Base-by-base conservation (phyloP, 2,888 invertebrate species). In the Cheiracanthium punctorium region DNA sequence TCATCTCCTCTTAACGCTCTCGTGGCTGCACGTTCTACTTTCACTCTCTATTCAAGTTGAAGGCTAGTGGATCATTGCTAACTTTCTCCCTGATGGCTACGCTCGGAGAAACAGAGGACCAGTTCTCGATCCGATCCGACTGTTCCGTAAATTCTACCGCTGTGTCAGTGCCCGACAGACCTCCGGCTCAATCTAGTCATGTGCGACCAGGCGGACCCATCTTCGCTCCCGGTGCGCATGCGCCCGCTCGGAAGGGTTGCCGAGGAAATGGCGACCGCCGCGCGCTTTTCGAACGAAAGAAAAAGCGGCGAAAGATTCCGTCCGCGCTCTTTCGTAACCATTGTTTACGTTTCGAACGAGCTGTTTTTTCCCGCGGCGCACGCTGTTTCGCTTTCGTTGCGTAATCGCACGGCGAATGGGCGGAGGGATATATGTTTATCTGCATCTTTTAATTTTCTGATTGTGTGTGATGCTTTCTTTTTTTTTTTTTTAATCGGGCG, bases 81-180 rank as follows among this genome's bases (percentile, higher is more conserved):
- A 41, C 71, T 64, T 71, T 52, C 33, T 30, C 30, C 28, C 43
- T 41, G 0, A 0, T 64, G 58, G 84, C 75, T 24, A 80, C 80
- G 85, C 80, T 85, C 74, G 32, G 37, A 29, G 74, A 28, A 58
- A 8, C 75, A 64, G 65, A 64, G 80, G 33, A 64, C 86, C 75
- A 33, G 71, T 76, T 75, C 17, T n/a, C n/a, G n/a, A n/a, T n/a
- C n/a, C 41, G 32, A 37, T 41, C 29, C 64, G 77, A 71, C 82
- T 32, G 43, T 85, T 80, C 85, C 80, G 86, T 86, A 80, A 74
- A 74, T n/a, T 75, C 32, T 37, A 33, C 8, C 24, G 64, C 37
- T 87, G 87, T 87, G 87, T 87, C 87, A 87, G 64, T 87, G 87
- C 72, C 87, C 82, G 73, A 87, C 64, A 87, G 73, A 87, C 73